Evolutionary conservation across 2,888 invertebrate species (phyloP).

Genomic region (Toxonevra muliebris): DNA sequence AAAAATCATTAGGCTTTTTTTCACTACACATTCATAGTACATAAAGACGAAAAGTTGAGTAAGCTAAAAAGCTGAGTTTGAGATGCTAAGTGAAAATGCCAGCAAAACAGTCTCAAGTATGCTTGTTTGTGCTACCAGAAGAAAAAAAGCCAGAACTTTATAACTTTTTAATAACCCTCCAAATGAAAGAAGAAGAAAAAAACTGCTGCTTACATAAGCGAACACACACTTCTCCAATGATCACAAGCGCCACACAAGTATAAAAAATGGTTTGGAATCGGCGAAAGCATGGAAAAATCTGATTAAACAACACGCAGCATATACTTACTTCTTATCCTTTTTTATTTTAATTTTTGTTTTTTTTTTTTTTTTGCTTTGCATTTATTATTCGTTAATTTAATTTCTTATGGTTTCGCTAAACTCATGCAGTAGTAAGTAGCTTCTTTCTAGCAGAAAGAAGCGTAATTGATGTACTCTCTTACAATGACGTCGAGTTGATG

Average conservation of each 20-base stretch:
- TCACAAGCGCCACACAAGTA: not conserved
- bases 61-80: not conserved
- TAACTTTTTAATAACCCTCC: conserved; percentile 28
- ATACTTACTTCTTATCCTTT: conserved; percentile 3
- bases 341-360: conserved; percentile 3
- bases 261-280: not conserved
- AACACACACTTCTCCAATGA: not conserved
- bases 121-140: conserved; percentile 1
- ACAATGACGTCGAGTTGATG: not conserved
- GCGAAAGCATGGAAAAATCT: conserved; percentile 7
- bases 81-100: not conserved
- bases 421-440: too few species aligned
- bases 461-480: conserved; percentile 23
- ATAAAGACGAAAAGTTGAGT: not conserved
- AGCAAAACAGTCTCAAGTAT: conserved; percentile 27
- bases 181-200: not conserved
- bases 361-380: conserved; percentile 22
- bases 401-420: conserved; percentile 29
- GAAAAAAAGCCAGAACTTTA: conserved; percentile 10
- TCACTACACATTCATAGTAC: too few species aligned
- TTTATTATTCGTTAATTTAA: conserved; percentile 36
- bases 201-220: not conserved
- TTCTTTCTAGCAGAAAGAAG: not conserved
- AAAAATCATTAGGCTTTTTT: too few species aligned
- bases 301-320: conserved; percentile 14